These are phyloP conservation scores for Aegithalos caudatus DNA, from an alignment of 2,113 vertebrate genomes.

Conservation along the genomic window DNA sequence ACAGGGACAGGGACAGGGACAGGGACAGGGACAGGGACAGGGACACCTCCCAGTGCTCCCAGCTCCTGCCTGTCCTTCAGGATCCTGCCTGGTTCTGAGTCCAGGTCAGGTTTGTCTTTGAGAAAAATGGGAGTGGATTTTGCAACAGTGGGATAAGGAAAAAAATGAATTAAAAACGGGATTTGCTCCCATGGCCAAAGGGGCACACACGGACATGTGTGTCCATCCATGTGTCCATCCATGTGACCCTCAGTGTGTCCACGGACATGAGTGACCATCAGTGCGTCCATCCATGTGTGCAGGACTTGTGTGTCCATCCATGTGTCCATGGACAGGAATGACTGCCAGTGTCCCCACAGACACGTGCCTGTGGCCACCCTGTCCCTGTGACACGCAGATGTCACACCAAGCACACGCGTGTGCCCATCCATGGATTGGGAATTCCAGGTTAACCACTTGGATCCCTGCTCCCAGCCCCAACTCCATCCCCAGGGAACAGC, in stretches of 20 bases:
- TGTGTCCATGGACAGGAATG: not conserved
- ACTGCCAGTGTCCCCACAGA: not conserved
- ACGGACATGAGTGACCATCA: not conserved
- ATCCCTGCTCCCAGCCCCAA: not conserved
- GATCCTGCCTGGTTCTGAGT: not conserved
- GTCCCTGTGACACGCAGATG: fast-evolving
- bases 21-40: not conserved
- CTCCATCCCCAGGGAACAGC: not conserved
- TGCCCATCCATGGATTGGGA: fast-evolving
- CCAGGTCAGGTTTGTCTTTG: not conserved
- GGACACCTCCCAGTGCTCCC: not conserved
- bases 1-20: too few species aligned
- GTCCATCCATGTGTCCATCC: not conserved
- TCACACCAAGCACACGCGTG: fast-evolving
- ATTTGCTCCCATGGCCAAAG: fast-evolving
- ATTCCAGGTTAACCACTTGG: fast-evolving
- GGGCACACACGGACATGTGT: fast-evolving
- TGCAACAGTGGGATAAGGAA: not conserved
- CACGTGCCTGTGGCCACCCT: fast-evolving
- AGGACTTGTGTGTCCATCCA: not conserved
- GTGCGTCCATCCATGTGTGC: not conserved
- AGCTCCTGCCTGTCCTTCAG: not conserved
- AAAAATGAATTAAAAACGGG: too few species aligned
- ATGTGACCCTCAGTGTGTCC: not conserved
- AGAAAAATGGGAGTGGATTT: not conserved